Percentiles rank a stretch among this genome's conserved stretches.
Evolutionary conservation across 1,140 invertebrate genomes (phyloP).

Genomic region (Belonocnema kinseyi): DNA sequence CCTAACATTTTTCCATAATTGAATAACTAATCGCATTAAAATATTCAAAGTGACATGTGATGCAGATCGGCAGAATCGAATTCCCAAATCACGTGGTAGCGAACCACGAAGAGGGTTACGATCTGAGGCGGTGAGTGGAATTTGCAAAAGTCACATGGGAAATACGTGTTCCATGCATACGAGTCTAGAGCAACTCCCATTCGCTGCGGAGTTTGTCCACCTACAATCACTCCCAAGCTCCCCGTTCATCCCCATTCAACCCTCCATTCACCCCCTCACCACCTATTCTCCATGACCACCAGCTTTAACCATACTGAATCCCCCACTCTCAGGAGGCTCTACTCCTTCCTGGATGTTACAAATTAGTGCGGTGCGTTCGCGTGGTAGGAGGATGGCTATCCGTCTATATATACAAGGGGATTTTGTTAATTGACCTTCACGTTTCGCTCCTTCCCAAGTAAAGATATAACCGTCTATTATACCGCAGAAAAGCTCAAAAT

Average conservation of each 20-base stretch:
- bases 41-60: conserved; percentile 31
- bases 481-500: conserved; percentile 18
- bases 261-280: background rate
- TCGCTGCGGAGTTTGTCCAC: conserved; percentile 26
- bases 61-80: background rate
- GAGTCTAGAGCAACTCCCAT: conserved; percentile 1
- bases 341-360: conserved; percentile 19
- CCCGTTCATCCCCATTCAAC: conserved; percentile 17
- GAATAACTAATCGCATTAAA: conserved; percentile 13
- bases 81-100: conserved; percentile 27
- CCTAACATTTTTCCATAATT: background rate
- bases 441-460: conserved; percentile 17
- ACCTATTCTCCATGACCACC: conserved; percentile 16
- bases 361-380: conserved; percentile 27
- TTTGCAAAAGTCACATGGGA: conserved; percentile 29
- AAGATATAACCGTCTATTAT: conserved; percentile 20
- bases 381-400: conserved; percentile 23
- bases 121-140: conserved; percentile 25
- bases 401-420: conserved; percentile 25
- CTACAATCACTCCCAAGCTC: conserved; percentile 24
- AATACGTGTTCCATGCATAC: conserved; percentile 30
- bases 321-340: conserved; percentile 7
- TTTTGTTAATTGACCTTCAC: conserved; percentile 28
- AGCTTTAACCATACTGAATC: conserved; percentile 26
- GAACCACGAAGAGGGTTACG: conserved; percentile 2